Percentiles rank a stretch among this genome's conserved stretches.
Evolutionary conservation across 2,797 vertebrate genomes (phyloP).

Genomic region (Gymnothorax reevesii): DNA sequence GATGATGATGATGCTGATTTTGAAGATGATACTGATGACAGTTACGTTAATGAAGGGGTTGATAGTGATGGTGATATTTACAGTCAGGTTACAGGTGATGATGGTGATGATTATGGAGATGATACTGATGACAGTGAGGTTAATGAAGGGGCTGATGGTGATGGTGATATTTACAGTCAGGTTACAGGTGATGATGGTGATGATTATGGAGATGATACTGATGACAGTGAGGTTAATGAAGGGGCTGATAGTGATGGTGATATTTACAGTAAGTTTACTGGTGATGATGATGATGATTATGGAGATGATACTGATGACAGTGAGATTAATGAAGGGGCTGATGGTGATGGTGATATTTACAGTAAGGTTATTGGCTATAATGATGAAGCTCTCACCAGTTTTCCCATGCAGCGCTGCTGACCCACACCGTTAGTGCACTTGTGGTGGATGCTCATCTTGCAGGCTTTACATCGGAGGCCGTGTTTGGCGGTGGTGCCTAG

Average conservation of each 20-base stretch:
- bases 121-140: not conserved
- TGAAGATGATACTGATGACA: no score
- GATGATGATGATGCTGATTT: no score
- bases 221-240: no score
- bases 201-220: not conserved
- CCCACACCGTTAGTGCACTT: constrained; percentile 88
- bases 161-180: no score
- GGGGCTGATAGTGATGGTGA: no score
- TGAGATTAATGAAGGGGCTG: not conserved
- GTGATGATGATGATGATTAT: not conserved
- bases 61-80: no score
- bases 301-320: not conserved
- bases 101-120: not conserved
- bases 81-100: no score
- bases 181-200: not conserved
- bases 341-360: not conserved
- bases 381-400: constrained; percentile 82
- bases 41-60: no score
- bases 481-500: constrained; percentile 92
- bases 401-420: constrained; percentile 94
- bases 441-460: constrained; percentile 99
- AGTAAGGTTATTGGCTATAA: constrained; percentile 26
- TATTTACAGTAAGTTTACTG: not conserved
- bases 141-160: no score
- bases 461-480: constrained; percentile 95